Conservation (phyloP, 2,888 invertebrate species). For the Noctua fimbriata region DNA sequence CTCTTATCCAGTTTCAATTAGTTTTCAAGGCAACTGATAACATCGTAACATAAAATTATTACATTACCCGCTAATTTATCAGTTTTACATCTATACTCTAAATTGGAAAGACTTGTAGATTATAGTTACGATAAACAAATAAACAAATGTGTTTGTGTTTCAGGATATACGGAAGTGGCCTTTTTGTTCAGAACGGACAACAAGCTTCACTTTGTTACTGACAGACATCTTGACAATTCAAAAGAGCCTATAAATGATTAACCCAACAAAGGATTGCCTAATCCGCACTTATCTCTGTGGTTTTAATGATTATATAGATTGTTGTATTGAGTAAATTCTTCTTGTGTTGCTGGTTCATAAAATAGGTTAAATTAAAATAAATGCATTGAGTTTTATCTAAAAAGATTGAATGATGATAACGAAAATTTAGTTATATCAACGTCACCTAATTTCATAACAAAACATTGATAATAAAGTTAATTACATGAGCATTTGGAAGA, state of each 20-base stretch:
- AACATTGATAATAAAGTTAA: neutral
- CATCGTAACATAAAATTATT: conserved; percentile 38
- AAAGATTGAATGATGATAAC: neutral
- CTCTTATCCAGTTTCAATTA: conserved; percentile 79
- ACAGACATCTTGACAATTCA: neutral
- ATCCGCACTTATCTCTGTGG: neutral
- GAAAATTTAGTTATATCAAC: neutral
- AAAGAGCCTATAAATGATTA: neutral
- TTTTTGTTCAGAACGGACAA: neutral
- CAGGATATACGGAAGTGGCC: neutral
- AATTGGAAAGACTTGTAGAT: conserved; percentile 64
- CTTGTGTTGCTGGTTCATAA: neutral
- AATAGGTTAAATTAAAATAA: neutral
- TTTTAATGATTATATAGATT: neutral
- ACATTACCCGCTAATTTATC: conserved; percentile 54
- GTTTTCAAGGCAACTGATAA: conserved; percentile 75
- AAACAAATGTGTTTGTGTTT: conserved; percentile 13
- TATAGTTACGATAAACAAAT: conserved; percentile 34
- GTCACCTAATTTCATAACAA: neutral
- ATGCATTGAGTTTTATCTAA: neutral
- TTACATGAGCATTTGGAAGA: neutral
- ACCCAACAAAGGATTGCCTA: neutral
- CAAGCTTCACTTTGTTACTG: neutral
- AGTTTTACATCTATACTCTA: conserved; percentile 44
- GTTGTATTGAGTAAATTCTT: neutral